A percentile compares a stretch with the other conserved stretches of the same genome.
Conservation (phyloP, 37 sponge, comb jelly and placozoan species). For the Chondrilla cf. caribensis region DNA sequence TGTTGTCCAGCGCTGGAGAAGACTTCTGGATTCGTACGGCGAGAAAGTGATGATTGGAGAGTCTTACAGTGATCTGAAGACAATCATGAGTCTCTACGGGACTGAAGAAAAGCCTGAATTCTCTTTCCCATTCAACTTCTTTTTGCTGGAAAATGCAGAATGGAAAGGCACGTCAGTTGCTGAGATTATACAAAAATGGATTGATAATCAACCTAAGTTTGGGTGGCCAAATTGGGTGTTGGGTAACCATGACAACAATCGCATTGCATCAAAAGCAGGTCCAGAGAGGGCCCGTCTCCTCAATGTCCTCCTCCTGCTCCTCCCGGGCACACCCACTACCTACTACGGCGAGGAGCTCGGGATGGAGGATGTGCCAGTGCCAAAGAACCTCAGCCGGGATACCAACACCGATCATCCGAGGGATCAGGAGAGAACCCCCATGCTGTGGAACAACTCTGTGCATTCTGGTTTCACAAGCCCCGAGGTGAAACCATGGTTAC, state of each 20-base stretch:
- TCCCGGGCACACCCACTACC: constrained; percentile 89
- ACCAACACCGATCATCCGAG: constrained; percentile 23
- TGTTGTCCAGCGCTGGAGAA: constrained; percentile 62
- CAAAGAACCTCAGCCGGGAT: constrained; percentile 47
- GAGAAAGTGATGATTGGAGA: constrained; percentile 74
- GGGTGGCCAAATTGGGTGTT: constrained; percentile 91
- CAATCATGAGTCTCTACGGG: constrained; percentile 70
- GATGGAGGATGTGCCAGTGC: constrained; percentile 69
- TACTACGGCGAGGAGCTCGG: constrained; percentile 91
- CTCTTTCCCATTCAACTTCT: constrained; percentile 88
- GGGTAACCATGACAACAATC: constrained; percentile 88
- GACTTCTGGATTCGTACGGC: constrained; percentile 47
- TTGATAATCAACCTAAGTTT: constrained; percentile 51
- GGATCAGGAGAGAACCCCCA: constrained; percentile 84
- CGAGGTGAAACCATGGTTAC: constrained; percentile 65
- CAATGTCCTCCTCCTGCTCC: constrained; percentile 69
- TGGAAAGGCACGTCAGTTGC: constrained; percentile 76
- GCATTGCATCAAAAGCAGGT: constrained; percentile 72
- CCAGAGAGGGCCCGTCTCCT: constrained; percentile 54
- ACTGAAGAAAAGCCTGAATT: constrained; percentile 49
- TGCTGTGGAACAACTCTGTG: constrained; percentile 75
- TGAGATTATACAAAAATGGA: constrained; percentile 47
- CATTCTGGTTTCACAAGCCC: constrained; percentile 77
- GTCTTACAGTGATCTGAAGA: constrained; percentile 42
- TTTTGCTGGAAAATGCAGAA: constrained; percentile 49